Percentiles rank a stretch among this genome's conserved stretches.
Evolutionary conservation across 2,888 invertebrate species (phyloP).

Genomic region (Acleris sparsana): DNA sequence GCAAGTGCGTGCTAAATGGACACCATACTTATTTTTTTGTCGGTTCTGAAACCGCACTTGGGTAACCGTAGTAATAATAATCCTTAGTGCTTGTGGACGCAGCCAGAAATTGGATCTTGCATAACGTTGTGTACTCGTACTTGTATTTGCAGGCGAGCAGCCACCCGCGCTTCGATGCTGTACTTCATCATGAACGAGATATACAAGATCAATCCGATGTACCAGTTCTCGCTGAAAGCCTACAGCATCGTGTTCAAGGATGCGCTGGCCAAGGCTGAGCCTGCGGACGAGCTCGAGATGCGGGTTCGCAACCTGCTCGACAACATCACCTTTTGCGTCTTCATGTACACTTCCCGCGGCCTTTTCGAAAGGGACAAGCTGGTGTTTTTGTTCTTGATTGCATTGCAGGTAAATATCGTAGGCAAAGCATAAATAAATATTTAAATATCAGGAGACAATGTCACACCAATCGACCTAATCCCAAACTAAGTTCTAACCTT

Average conservation of each 20-base stretch:
- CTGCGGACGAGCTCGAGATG: constrained; percentile 87
- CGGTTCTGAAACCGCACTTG: no score
- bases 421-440: no score
- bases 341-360: constrained; percentile 94
- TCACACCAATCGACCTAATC: no score
- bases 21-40: no score
- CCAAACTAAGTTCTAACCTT: no score
- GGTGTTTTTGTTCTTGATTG: constrained; percentile 94
- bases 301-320: constrained; percentile 92
- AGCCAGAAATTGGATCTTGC: no score
- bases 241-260: constrained; percentile 96
- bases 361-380: constrained; percentile 96
- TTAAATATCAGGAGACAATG: no score
- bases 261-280: constrained; percentile 88
- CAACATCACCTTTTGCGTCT: constrained; percentile 93
- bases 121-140: no score
- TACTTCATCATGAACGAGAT: constrained; percentile 97
- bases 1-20: no score
- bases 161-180: constrained; percentile 92
- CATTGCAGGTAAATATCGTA: constrained; percentile 85
- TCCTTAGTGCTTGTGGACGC: no score
- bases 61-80: no score
- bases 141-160: constrained; percentile 85
- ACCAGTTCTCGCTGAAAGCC: constrained; percentile 97
- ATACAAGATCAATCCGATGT: constrained; percentile 96